Percentiles rank a stretch among this genome's conserved stretches.
phyloP scores from a whole-genome alignment of 2,797 vertebrate genomes.

The Rallus crepitans region DNA sequence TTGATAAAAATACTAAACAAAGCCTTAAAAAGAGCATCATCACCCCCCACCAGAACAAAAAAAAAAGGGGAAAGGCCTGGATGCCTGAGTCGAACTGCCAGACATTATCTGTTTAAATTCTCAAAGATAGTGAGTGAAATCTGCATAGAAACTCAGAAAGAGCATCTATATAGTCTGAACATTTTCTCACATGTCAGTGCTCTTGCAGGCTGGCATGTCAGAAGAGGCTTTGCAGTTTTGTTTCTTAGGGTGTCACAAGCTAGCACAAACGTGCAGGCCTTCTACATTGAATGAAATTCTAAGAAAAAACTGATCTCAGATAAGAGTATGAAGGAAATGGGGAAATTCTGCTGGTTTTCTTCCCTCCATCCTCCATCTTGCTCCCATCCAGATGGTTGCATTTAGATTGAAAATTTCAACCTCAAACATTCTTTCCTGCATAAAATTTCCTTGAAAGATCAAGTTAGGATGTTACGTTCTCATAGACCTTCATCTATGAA shows the following conservation, averaged over 20 bases:
- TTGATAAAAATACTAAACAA: slow-evolving; percentile 9
- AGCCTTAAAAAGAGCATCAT: not conserved
- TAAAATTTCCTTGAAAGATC: not conserved
- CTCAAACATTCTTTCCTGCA: not conserved
- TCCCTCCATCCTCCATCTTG: not conserved
- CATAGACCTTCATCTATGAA: not conserved
- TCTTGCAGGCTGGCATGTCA: slow-evolving; percentile 55
- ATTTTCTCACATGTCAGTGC: slow-evolving; percentile 51
- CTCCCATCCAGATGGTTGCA: not conserved
- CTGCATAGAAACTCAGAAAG: slow-evolving; percentile 36
- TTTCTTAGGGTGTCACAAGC: slow-evolving; percentile 41
- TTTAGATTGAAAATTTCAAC: not conserved
- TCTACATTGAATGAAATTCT: slow-evolving; percentile 18
- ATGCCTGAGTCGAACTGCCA: slow-evolving; percentile 14
- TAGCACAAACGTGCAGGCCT: slow-evolving; percentile 36
- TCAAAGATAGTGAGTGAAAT: not conserved
- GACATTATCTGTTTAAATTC: slow-evolving; percentile 51
- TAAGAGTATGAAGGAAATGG: not conserved
- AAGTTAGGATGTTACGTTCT: not conserved
- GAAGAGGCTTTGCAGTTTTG: slow-evolving; percentile 56
- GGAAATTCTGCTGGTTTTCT: not conserved
- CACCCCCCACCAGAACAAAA: not conserved
- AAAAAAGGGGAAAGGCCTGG: not conserved
- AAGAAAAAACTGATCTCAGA: not conserved
- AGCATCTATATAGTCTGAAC: slow-evolving; percentile 48